Conservation (phyloP, 2,113 vertebrate genomes). For the Spermophilus dauricus region DNA sequence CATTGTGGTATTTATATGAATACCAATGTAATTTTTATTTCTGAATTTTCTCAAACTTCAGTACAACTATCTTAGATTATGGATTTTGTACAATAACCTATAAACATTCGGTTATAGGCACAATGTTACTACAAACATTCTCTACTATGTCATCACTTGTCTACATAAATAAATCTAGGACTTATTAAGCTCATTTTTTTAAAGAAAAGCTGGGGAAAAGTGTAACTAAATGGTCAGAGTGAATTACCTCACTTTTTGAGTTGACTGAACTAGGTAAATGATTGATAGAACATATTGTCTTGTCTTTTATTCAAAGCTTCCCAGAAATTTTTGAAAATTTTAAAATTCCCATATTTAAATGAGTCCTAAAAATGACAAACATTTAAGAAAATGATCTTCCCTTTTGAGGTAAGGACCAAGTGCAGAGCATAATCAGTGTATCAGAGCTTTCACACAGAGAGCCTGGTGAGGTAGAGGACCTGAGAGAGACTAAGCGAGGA, state of each 20-base stretch:
- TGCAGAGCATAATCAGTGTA: too few species aligned
- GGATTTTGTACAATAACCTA: too few species aligned
- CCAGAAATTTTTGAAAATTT: too few species aligned
- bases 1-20: background rate
- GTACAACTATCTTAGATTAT: background rate
- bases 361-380: too few species aligned
- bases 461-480: too few species aligned
- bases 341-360: background rate
- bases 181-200: too few species aligned
- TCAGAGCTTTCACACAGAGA: too few species aligned
- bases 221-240: background rate
- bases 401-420: too few species aligned
- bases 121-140: background rate
- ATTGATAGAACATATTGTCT: background rate
- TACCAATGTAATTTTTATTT: background rate
- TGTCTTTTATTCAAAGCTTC: too few species aligned
- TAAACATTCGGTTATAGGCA: background rate
- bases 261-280: background rate
- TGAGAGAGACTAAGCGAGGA: too few species aligned
- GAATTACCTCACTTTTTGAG: background rate
- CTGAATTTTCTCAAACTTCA: background rate
- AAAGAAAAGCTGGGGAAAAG: background rate
- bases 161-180: background rate
- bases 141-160: background rate
- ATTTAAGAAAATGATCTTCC: too few species aligned